These are phyloP conservation scores for Acanthochromis polyacanthus DNA, from an alignment of 2,113 vertebrate species.

Conservation along the genomic window DNA sequence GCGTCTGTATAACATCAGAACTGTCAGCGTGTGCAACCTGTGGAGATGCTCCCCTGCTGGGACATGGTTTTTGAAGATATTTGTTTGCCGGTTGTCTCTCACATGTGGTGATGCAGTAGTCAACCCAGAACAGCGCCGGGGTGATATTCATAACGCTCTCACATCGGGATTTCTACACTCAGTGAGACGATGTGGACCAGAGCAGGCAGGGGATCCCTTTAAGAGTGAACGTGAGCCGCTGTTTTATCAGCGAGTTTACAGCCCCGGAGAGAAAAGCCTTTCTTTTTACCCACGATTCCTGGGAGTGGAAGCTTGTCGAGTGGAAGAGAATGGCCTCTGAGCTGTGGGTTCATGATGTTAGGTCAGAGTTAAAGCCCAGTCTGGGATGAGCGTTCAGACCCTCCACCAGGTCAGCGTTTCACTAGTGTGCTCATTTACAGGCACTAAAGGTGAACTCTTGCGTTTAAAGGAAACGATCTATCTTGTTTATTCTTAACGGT, in stretches of 20 bases:
- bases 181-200: neutral
- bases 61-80: neutral
- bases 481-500: too few species aligned
- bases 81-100: slow-evolving; percentile 6
- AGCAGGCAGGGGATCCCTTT: neutral
- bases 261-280: neutral
- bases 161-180: neutral
- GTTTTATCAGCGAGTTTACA: neutral
- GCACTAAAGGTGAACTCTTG: too few species aligned
- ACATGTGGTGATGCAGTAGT: neutral
- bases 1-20: neutral
- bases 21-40: neutral
- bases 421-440: too few species aligned
- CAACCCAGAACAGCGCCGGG: neutral
- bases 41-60: neutral
- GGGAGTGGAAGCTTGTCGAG: neutral
- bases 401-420: too few species aligned
- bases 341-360: neutral
- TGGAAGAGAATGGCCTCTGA: slow-evolving; percentile 5
- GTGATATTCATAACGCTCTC: neutral
- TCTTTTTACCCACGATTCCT: neutral
- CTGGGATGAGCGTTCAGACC: too few species aligned
- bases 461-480: too few species aligned
- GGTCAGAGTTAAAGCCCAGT: too few species aligned
- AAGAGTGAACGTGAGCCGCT: neutral